Evolutionary conservation across 2,113 vertebrate genomes (phyloP).

Genomic region (Mionectes macconnelli): DNA sequence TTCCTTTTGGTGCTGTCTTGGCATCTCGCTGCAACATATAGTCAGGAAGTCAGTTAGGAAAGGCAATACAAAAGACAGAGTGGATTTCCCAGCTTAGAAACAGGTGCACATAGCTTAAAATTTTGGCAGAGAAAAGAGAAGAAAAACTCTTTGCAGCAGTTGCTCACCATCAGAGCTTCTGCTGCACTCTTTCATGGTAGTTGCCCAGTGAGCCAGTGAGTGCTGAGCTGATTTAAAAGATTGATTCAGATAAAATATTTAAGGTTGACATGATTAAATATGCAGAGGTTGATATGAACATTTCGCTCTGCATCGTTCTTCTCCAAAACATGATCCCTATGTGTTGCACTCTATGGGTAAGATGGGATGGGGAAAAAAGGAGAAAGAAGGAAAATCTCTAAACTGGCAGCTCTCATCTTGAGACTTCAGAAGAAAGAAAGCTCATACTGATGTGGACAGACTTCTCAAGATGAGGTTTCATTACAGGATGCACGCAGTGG

Average conservation of each 20-base stretch:
- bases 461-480: neutral
- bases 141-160: neutral
- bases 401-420: neutral
- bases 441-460: fast-evolving
- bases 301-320: neutral
- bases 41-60: neutral
- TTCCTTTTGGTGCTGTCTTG: neutral
- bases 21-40: neutral
- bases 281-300: neutral
- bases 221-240: neutral
- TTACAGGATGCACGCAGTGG: fast-evolving
- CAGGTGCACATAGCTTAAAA: neutral
- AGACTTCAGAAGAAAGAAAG: neutral
- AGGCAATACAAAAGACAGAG: neutral
- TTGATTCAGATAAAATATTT: slow-evolving; percentile 9
- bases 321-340: neutral
- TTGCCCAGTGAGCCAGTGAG: neutral
- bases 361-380: neutral
- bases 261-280: neutral
- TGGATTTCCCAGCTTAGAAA: neutral
- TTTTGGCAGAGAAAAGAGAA: neutral
- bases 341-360: neutral
- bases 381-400: neutral
- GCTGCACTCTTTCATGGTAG: neutral
- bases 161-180: neutral